Evolutionary conservation across 2,113 vertebrate genomes (phyloP).

Genomic region (Hucho hucho): DNA sequence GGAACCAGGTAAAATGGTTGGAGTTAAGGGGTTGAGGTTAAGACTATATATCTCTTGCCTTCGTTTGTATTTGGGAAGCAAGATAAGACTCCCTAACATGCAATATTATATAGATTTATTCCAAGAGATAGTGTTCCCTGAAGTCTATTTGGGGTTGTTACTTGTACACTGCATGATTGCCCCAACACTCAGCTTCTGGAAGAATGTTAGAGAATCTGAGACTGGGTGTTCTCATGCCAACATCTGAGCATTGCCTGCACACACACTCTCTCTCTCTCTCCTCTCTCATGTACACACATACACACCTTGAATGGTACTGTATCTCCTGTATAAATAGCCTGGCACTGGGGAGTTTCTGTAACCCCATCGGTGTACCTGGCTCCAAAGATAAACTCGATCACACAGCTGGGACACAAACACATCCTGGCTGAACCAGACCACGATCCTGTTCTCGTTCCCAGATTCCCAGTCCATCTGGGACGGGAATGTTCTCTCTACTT

Average conservation of each 20-base stretch:
- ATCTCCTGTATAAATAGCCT: no score
- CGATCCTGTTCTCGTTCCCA: no score
- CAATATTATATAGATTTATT: neutral
- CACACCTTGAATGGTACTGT: neutral
- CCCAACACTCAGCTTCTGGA: no score
- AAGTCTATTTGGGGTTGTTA: neutral
- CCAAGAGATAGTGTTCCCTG: neutral
- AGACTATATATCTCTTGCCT: conserved; percentile 10
- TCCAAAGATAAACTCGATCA: neutral
- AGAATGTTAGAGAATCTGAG: neutral
- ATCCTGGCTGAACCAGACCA: neutral
- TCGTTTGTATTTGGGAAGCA: conserved; percentile 17
- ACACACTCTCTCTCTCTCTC: no score
- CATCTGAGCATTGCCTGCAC: neutral
- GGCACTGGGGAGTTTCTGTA: neutral
- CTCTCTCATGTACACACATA: neutral
- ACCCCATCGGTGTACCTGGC: neutral
- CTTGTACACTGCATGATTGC: neutral
- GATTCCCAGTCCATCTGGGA: no score
- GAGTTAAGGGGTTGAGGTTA: conserved; percentile 15
- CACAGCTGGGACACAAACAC: neutral
- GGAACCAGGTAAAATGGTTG: neutral
- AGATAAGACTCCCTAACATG: conserved; percentile 23
- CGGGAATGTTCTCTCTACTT: no score
- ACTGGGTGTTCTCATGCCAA: neutral